Conservation (phyloP, 2,113 vertebrate genomes). For the Meleagris gallopavo region DNA sequence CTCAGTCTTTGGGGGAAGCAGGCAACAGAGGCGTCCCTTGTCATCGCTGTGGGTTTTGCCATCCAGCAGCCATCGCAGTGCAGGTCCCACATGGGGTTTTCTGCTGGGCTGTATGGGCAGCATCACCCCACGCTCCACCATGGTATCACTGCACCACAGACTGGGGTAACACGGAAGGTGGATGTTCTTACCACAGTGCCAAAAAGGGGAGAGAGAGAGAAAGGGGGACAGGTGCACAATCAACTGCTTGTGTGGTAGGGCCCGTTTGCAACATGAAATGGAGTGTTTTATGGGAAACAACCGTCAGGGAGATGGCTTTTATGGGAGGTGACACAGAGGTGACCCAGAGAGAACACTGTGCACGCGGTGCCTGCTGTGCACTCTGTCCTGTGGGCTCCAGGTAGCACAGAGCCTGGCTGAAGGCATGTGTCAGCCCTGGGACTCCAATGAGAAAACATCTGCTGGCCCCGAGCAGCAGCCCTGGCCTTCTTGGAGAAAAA, state of each 20-base stretch:
- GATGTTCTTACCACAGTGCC: not conserved
- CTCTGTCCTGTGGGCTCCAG: not conserved
- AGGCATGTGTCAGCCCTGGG: rapidly evolving
- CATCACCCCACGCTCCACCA: too few relatives aligned
- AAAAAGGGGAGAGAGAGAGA: not conserved
- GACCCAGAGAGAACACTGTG: not conserved
- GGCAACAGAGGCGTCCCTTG: not conserved
- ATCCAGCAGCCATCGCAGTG: not conserved
- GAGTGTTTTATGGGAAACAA: not conserved
- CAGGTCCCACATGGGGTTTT: not conserved
- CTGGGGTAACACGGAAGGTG: not conserved
- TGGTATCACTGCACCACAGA: not conserved
- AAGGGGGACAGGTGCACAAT: not conserved
- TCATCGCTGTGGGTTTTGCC: not conserved
- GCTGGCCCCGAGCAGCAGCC: rapidly evolving
- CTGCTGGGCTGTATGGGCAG: not conserved
- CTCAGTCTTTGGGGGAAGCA: not conserved
- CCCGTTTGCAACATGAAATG: too few relatives aligned
- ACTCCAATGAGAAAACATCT: not conserved
- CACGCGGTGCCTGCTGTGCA: too few relatives aligned
- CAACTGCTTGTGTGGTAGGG: not conserved
- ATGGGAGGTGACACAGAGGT: not conserved
- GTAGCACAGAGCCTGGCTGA: not conserved
- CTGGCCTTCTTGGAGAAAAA: not conserved
- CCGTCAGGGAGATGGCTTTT: too few relatives aligned